Evolutionary conservation across 1,140 invertebrate genomes (phyloP).

Genomic region (Drosophila ohnishii): DNA sequence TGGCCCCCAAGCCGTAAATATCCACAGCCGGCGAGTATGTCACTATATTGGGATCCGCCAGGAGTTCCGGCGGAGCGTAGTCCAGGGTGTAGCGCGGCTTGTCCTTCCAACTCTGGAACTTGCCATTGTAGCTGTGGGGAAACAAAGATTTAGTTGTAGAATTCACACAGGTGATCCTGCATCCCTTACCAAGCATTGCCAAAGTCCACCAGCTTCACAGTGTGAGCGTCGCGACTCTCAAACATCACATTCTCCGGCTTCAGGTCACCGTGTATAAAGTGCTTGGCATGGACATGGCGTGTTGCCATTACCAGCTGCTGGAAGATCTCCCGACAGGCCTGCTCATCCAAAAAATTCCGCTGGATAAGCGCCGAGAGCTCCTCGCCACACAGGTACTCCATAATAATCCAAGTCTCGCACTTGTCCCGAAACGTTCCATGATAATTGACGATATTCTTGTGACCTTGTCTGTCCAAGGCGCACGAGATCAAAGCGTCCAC

Average conservation of each 20-base stretch:
- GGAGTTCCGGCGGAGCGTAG: constrained; percentile 95
- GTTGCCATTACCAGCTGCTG: constrained; percentile 91
- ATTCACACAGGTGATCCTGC: too few relatives aligned
- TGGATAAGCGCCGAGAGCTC: constrained; percentile 91
- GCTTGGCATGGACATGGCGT: constrained; percentile 90
- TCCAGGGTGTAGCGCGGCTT: constrained; percentile 95
- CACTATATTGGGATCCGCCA: constrained; percentile 84
- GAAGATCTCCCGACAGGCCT: constrained; percentile 88
- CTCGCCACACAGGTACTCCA: constrained; percentile 93
- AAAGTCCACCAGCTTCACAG: constrained; percentile 94
- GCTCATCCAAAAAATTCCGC: constrained; percentile 89
- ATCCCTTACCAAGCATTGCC: constrained; percentile 88
- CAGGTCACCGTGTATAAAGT: constrained; percentile 93
- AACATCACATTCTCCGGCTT: constrained; percentile 95
- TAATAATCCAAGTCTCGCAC: constrained; percentile 91
- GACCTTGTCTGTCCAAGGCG: constrained; percentile 77
- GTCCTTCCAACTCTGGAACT: constrained; percentile 86
- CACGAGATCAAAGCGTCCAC: constrained; percentile 74
- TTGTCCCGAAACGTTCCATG: constrained; percentile 92
- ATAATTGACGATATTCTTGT: constrained; percentile 93
- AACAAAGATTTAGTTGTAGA: neutral
- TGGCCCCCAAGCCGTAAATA: constrained; percentile 94
- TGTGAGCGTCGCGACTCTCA: constrained; percentile 84
- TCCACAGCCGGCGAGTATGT: constrained; percentile 94
- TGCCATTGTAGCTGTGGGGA: constrained; percentile 85